Conservation (phyloP, 2,797 vertebrate species). For the Pantherophis alleghaniensis region DNA sequence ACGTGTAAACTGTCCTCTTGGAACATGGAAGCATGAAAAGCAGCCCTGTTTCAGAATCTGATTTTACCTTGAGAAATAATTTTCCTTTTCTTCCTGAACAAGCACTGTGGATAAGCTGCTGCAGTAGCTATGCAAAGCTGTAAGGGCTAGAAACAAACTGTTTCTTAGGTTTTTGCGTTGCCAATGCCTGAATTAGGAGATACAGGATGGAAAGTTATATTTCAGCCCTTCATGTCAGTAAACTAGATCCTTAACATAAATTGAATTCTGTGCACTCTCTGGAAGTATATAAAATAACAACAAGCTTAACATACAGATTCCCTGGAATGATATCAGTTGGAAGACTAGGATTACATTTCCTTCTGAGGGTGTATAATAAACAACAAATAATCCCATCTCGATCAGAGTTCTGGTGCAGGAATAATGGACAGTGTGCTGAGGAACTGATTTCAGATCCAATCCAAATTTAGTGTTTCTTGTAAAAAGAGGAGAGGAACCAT, state of each 20-base stretch:
- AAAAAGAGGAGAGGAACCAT: neutral
- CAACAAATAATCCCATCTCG: neutral
- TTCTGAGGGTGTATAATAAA: neutral
- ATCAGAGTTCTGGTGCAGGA: neutral
- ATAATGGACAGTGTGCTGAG: neutral
- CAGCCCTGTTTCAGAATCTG: neutral
- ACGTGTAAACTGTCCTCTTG: neutral
- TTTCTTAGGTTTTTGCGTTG: neutral
- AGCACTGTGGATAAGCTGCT: neutral
- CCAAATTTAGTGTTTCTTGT: neutral
- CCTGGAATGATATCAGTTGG: neutral
- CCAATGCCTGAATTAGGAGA: neutral
- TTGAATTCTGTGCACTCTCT: neutral
- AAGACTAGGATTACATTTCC: neutral
- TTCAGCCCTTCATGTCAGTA: neutral
- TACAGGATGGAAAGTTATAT: neutral
- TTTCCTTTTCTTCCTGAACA: neutral
- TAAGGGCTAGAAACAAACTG: neutral
- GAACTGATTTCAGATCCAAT: neutral
- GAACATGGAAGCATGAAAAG: neutral
- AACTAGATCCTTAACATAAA: neutral
- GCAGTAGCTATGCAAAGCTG: neutral
- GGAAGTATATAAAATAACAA: neutral
- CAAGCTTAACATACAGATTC: neutral
- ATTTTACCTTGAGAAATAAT: neutral